Base-by-base conservation (phyloP, 2,888 invertebrate species). In the Cheilosia urbana region DNA sequence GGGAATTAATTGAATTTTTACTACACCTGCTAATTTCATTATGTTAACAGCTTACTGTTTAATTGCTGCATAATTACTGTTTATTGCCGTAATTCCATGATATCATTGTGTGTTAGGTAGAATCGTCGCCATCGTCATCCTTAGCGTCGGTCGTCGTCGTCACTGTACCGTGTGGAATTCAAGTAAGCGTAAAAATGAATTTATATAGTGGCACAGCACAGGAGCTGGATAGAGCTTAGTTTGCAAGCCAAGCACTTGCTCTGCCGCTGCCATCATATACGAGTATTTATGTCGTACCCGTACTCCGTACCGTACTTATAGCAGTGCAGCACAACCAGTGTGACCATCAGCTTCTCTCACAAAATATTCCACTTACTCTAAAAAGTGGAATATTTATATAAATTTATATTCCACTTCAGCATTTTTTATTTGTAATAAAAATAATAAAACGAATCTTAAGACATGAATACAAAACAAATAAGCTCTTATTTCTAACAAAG, bases 1-100 rank as follows among this genome's bases (percentile, higher is more conserved):
- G 71, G 62, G 85, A 68, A 77, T 77, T 85, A 85, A 85, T 81
- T 85, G 85, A 85, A 85, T 85, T 85, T 85, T 85, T 85, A 85
- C 85, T 85, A 85, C 85, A 85, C 85, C 85, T 85, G 85, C 85
- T 85, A 85, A 85, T 85, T 85, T 85, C 85, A 85, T 85, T 85
- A 85, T 85, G 85, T 85, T 85, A 85, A 85, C 85, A 85, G 85
- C 85, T 85, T 85, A 85, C 85, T 85, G 85, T 81, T 85, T 85
- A 85, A 85, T 85, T 81, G 85, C 85, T 85, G 85, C 85, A 85
- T 85, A 85, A 85, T 85, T 85, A 85, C 85, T 85, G 85, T 85
- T 85, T 85, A 85, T 85, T 85, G 85, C 81, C 81, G 85, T 85
- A 85, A 85, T 85, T 85, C 77, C 85, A 81, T 81, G 85, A 85